These are phyloP conservation scores for Griposia aprilina DNA, from an alignment of 2,888 invertebrate genomes.

Conservation along the genomic window DNA sequence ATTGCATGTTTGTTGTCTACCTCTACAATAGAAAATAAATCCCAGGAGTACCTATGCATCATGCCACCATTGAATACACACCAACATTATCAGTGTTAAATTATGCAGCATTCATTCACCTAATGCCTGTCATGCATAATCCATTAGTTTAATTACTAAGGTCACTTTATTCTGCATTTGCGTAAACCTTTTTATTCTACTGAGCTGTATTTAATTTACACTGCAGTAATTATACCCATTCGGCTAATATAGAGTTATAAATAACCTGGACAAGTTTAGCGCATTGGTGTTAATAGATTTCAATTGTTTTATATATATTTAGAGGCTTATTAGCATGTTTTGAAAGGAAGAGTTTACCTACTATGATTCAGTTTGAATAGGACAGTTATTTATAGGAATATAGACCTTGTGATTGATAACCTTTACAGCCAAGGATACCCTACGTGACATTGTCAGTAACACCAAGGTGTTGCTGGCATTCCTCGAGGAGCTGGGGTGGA, in stretches of 20 bases:
- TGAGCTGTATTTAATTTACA: background rate
- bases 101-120: slow-evolving; percentile 47
- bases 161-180: slow-evolving; percentile 36
- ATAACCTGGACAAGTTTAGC: slow-evolving; percentile 12
- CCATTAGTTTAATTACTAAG: slow-evolving; percentile 47
- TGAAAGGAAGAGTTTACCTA: background rate
- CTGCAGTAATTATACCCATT: slow-evolving; percentile 27
- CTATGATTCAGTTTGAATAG: background rate
- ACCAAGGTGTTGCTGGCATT: no score
- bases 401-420: background rate
- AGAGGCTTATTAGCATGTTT: background rate
- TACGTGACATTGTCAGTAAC: no score
- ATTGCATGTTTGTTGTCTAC: background rate
- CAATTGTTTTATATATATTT: background rate
- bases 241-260: slow-evolving; percentile 11
- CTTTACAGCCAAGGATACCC: no score
- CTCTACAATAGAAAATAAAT: background rate
- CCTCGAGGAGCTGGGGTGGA: no score
- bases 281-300: slow-evolving; percentile 16
- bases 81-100: slow-evolving; percentile 21
- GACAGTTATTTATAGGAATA: background rate
- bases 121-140: slow-evolving; percentile 42
- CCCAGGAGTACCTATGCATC: slow-evolving; percentile 6
- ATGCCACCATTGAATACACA: slow-evolving; percentile 5
- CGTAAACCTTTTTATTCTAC: slow-evolving; percentile 6